Evolutionary conservation across 92 coral and sea anemone genomes (phyloP).

Genomic region (Parazoanthus darwini): DNA sequence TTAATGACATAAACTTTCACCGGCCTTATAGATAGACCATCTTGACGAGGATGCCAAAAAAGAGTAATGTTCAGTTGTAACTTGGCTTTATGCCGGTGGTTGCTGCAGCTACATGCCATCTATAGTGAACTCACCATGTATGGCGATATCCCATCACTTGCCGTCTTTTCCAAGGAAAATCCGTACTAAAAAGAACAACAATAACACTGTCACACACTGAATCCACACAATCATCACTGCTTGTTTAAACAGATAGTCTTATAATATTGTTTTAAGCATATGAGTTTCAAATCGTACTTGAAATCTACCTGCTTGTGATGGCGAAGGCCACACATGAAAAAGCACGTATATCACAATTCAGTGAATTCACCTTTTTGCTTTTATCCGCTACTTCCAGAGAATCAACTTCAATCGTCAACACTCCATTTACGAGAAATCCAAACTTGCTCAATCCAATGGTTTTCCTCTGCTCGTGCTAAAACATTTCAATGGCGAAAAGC

Average conservation of each 20-base stretch:
- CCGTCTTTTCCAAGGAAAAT: constrained; percentile 89
- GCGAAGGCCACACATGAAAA: not conserved
- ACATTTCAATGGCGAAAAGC: constrained; percentile 6
- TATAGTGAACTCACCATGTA: constrained; percentile 72
- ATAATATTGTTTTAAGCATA: not conserved
- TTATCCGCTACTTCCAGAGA: constrained; percentile 44
- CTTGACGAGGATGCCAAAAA: not conserved
- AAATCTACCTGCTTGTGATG: not conserved
- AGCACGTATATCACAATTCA: not conserved
- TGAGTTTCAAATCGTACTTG: not conserved
- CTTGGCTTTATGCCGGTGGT: not conserved
- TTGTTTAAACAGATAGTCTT: not conserved
- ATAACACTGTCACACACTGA: not conserved
- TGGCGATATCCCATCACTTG: constrained; percentile 95
- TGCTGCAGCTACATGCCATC: not conserved
- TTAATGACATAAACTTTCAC: too few species aligned
- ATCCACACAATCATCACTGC: not conserved
- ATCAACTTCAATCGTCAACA: constrained; percentile 64
- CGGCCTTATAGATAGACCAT: too few species aligned
- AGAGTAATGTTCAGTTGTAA: not conserved
- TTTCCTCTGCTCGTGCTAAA: constrained; percentile 72
- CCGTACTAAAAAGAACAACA: constrained; percentile 72
- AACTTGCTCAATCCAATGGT: constrained; percentile 86
- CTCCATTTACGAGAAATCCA: constrained; percentile 80
- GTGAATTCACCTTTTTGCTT: constrained; percentile 19